Evolutionary conservation across 2,888 invertebrate genomes (phyloP).

Genomic region (Glyphotaelius pellucidus): DNA sequence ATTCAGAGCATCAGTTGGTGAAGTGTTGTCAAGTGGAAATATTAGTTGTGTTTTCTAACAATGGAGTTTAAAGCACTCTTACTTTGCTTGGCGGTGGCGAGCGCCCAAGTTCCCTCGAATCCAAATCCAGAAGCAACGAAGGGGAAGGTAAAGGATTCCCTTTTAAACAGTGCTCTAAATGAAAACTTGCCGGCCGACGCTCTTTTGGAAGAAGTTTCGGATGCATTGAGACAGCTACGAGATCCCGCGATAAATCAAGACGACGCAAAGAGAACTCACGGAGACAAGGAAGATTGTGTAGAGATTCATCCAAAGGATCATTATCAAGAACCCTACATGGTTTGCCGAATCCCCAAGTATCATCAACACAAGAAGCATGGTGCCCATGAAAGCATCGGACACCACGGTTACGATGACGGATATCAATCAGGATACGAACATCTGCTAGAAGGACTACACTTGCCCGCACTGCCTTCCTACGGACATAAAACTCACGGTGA

Average conservation of each 20-base stretch:
- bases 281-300: constrained; percentile 31
- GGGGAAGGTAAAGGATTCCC: too few species aligned
- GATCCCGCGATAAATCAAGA: not conserved
- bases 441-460: not conserved
- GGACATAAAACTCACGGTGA: not conserved
- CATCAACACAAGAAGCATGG: not conserved
- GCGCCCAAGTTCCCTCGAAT: not conserved
- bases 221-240: not conserved
- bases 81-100: not conserved
- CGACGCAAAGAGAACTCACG: not conserved
- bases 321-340: constrained; percentile 34
- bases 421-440: constrained; percentile 4
- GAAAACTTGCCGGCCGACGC: not conserved
- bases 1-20: not conserved
- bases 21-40: not conserved
- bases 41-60: not conserved
- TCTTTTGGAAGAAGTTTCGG: not conserved
- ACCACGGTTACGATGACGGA: not conserved
- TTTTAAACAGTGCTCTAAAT: not conserved
- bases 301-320: constrained; percentile 41
- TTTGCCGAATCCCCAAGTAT: constrained; percentile 32
- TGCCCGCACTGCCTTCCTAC: not conserved
- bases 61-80: not conserved
- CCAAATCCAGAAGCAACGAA: not conserved
- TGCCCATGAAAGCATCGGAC: not conserved